Evolutionary conservation across 1,140 invertebrate genomes (phyloP).

Genomic region (Caenorhabditis inopinata): DNA sequence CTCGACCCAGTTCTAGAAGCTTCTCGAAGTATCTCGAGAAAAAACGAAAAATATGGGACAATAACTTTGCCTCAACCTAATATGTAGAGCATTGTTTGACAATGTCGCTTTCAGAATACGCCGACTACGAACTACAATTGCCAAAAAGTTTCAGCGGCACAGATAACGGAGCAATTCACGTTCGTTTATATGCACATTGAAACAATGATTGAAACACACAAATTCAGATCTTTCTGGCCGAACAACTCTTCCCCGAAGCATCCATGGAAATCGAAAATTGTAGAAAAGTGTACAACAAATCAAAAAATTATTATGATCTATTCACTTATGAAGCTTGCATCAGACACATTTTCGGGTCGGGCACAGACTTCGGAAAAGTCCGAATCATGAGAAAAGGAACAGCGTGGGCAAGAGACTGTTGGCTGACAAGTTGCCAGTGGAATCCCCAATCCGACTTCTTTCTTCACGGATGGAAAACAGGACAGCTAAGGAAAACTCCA

Average conservation of each 20-base stretch:
- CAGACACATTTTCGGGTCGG: background rate
- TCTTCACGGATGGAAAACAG: conserved; percentile 57
- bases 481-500: background rate
- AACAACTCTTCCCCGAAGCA: background rate
- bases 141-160: conserved; percentile 51
- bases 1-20: no score
- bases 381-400: background rate
- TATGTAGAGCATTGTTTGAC: no score
- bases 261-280: background rate
- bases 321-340: conserved; percentile 48
- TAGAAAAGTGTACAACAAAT: background rate
- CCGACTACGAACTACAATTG: conserved; percentile 50
- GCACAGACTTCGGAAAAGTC: conserved; percentile 24
- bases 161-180: conserved; percentile 49
- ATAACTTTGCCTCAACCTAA: no score
- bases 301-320: conserved; percentile 1
- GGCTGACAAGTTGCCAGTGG: conserved; percentile 54
- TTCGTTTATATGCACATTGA: background rate
- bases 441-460: conserved; percentile 51
- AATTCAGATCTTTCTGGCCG: background rate
- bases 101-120: conserved; percentile 48
- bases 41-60: background rate
- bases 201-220: no score
- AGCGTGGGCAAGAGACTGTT: conserved; percentile 55
- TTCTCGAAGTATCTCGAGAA: no score